Evolutionary conservation across 2,797 vertebrate species (phyloP), one percentile per base, ranked within the genome.

Genomic region (Linurgus olivaceus): DNA sequence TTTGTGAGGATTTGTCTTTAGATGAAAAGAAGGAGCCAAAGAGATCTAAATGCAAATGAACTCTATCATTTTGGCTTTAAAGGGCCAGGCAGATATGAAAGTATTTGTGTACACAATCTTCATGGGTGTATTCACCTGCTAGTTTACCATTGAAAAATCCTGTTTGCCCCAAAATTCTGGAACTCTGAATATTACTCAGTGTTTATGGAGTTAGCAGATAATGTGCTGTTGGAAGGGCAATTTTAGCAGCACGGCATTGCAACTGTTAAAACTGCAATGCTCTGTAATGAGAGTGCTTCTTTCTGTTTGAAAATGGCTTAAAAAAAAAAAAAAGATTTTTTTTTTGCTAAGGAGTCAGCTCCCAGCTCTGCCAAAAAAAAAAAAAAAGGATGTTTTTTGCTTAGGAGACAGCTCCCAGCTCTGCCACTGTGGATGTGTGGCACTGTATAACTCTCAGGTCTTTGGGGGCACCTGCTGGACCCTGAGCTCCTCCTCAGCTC

Each of bases 31-130:
- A 88, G 94, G 89, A 97, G 95, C 97, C 89, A 93, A 97, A 96
- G 96, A 98, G 97, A 98, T 98, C 97, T 98, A 98, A 98, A 98
- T 98, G 98, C 98, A 98, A 98, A 98, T 98, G 97, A 98, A 97
- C 94, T 80, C 94, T 94, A 87, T 90, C 82, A 51, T 93, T 97
- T 94, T 92, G 95, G 96, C 93, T 96, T 97, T 97, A 98, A 97
- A 98, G 97, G 86, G 97, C 93, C 65, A 95, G 97, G 68, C 81
- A n/a, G 78, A 91, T 95, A 68, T 16, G 45, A 74, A 91, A 62
- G 42, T 92, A 84, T 83, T 66, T 40, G 13, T 0, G 4, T 73
- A 31, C 65, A 81, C 45, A n/a, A 26, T 72, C 93, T 93, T 81
- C 44, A 2, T 10, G 38, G 35, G 18, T 13, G 45, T 59, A 47